Base-by-base conservation (phyloP, 1,140 invertebrate genomes). In the Branchinecta lindahli region DNA sequence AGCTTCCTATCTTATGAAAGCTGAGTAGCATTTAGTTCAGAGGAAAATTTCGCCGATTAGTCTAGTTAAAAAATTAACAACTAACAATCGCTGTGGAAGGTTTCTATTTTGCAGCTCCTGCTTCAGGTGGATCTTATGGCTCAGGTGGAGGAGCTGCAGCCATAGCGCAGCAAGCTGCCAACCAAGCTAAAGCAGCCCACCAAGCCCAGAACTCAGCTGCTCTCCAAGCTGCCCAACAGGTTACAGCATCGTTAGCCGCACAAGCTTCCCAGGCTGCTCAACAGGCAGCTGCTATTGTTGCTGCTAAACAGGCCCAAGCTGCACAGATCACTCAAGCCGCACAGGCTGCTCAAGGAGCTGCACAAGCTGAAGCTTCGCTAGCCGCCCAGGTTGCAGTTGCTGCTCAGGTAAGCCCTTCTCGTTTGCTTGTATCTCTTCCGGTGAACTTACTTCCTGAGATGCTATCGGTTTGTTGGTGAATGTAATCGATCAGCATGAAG, bases 291-390 rank as follows among this genome's bases (percentile, higher is more conserved):
- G 74, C 74, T 12, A 72, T 75, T 10, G 73, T 74, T 21, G 74
- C 74, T 12, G 74, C 74, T 12, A 75, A 75, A 61, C 74, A 75
- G 66, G 73, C 73, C 8, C 74, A 75, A 61, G 74, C 73, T 5
- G 73, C 73, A 61, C 74, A 75, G 68, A 73, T 74, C 15, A 61
- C 52, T 61, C 52, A 61, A 20, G 52, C 52, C 18, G 52, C 52
- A 61, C 52, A 61, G 18, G 52, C 52, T 61, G 52, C 52, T 20
- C 52, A 61, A 20, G 52, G 12, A 15, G 52, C 52, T 61, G 52
- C 52, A 15, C 52, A 61, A 61, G 18, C 52, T 6, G 52, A 61
- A 61, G 52, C 52, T 61, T 61, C 52, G 46, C 52, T 61, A 15
- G 52, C 52, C 18, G 52, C 52, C 6, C 52, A 61, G 18, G 52